Percentiles rank a stretch among this genome's conserved stretches.
phyloP scores from a whole-genome alignment of 2,888 invertebrate genomes.

The Phragmatobia fuliginosa region DNA sequence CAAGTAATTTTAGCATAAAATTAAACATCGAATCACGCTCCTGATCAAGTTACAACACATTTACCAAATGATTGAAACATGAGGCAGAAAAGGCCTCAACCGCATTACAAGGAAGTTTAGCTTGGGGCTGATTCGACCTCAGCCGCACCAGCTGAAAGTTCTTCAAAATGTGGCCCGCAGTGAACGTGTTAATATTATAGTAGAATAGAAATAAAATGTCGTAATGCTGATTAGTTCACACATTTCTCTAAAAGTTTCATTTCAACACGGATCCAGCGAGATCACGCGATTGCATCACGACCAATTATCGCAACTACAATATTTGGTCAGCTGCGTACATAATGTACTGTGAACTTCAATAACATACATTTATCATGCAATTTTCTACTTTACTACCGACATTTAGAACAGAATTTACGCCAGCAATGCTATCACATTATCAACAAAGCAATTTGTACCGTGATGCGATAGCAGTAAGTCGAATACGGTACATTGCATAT shows the following conservation, averaged over 20 bases:
- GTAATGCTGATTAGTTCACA: slow-evolving; percentile 27
- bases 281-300: slow-evolving; percentile 84
- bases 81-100: too few species aligned
- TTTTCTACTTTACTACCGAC: slow-evolving; percentile 31
- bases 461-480: slow-evolving; percentile 56
- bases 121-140: too few species aligned
- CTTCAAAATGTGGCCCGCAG: too few species aligned
- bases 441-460: slow-evolving; percentile 58
- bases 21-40: too few species aligned
- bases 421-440: slow-evolving; percentile 17
- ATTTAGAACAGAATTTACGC: slow-evolving; percentile 41
- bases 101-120: too few species aligned
- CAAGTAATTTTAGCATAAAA: too few species aligned
- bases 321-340: slow-evolving; percentile 85
- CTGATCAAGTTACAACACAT: too few species aligned
- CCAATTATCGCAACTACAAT: slow-evolving; percentile 85
- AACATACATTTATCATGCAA: slow-evolving; percentile 33
- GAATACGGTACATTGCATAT: slow-evolving; percentile 43
- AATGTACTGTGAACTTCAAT: slow-evolving; percentile 62
- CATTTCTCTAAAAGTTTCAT: slow-evolving; percentile 44
- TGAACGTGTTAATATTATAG: too few species aligned
- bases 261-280: slow-evolving; percentile 59
- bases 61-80: too few species aligned
- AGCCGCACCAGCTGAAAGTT: too few species aligned
- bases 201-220: slow-evolving; percentile 4